Evolutionary conservation across 2,797 vertebrate genomes (phyloP), one percentile per base, ranked within the genome.

Genomic region (Tenualosa ilisha): DNA sequence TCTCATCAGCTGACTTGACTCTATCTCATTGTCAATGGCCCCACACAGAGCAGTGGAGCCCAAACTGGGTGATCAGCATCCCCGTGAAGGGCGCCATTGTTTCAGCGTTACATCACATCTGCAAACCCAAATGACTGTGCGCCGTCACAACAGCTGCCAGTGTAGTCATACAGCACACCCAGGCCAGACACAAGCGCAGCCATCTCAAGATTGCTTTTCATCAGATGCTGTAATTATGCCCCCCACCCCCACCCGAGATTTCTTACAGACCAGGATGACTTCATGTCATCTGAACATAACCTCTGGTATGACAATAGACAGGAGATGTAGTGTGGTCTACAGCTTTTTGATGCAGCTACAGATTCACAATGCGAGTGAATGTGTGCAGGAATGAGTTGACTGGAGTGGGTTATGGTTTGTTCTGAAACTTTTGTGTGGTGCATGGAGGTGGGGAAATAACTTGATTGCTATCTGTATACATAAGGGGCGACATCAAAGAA

Each of bases 1-100:
- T 63, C 22, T 24, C 59, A 63, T 63, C 59, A 63, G 72, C 72
- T 79, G 72, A 46, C 72, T 22, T 46, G 40, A 37, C 72, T 79
- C 40, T 17, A 22, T 43, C 20, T 43, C 40, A 22, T 17, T 9
- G 13, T 79, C 72, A 43, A 46, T 79, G 1, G 37, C 26, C 2
- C 15, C 37, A 37, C 72, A 72, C 72, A 79, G 40, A 20, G 72
- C 37, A 22, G 17, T 7, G 6, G 17, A 46, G 4, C 68, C 13
- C 15, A 40, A 20, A 17, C 37, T 40, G 31, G 37, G 31, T 17
- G 40, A 79, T 6, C 72, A 79, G 72, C 72, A 1, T 37, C 20
- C 17, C 17, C 22, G 72, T 79, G 72, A 79, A 43, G 37, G 37
- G 17, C 6, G 15, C 5, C 72, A 79, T 79, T 79, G 72, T 79